phyloP scores from a whole-genome alignment of 2,888 invertebrate genomes.

The Limnephilus lunatus region DNA sequence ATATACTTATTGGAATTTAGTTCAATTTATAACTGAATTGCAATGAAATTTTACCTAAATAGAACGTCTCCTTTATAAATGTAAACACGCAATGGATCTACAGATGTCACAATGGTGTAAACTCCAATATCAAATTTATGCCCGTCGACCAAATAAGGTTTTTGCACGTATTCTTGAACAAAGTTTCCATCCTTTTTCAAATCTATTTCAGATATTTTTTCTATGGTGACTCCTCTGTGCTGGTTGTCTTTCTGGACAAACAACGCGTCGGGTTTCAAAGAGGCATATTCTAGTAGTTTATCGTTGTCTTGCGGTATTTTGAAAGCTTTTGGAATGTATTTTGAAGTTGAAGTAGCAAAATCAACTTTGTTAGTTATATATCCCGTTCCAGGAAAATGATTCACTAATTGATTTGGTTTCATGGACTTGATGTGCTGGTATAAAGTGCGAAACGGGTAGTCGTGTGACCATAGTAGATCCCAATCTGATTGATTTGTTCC shows the following conservation, averaged over 20 bases:
- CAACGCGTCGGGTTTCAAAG: constrained; percentile 80
- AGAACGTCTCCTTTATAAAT: constrained; percentile 93
- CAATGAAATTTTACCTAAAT: constrained; percentile 80
- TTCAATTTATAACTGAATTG: background rate
- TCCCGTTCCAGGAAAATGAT: constrained; percentile 96
- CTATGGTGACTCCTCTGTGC: constrained; percentile 91
- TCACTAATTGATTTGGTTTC: constrained; percentile 85
- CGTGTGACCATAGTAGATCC: constrained; percentile 96
- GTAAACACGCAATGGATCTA: constrained; percentile 93
- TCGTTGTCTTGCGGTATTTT: constrained; percentile 87
- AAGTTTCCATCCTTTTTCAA: constrained; percentile 85
- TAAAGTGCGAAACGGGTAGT: constrained; percentile 88
- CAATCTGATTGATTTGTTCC: constrained; percentile 80
- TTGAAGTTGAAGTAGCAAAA: constrained; percentile 87
- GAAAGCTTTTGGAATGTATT: constrained; percentile 92
- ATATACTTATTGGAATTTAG: background rate
- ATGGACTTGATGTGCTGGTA: constrained; percentile 71
- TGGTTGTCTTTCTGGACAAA: constrained; percentile 96
- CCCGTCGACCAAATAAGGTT: constrained; percentile 93
- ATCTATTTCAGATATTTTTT: constrained; percentile 83
- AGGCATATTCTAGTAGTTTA: constrained; percentile 83
- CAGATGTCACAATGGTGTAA: constrained; percentile 93
- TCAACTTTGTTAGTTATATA: constrained; percentile 94
- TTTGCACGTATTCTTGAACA: constrained; percentile 93
- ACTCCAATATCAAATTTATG: constrained; percentile 98